These are phyloP conservation scores for Phyllopteryx taeniolatus DNA, from an alignment of 2,113 vertebrate species.

Conservation along the genomic window DNA sequence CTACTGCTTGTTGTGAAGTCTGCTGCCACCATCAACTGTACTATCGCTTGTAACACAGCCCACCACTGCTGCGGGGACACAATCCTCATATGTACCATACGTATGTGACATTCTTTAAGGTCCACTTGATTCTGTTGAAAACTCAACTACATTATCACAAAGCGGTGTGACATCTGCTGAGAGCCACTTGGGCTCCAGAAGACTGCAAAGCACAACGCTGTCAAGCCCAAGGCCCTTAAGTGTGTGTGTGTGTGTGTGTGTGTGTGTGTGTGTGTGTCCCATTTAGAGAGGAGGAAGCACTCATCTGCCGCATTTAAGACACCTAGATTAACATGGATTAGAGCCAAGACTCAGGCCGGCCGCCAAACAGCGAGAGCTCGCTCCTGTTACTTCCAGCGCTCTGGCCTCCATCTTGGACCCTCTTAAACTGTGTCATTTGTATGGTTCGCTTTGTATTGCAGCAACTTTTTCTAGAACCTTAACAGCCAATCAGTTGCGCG, in stretches of 20 bases:
- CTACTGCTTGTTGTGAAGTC: too few species aligned
- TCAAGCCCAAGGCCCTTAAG: constrained; percentile 49
- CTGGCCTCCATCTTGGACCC: constrained; percentile 15
- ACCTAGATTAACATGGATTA: constrained; percentile 75
- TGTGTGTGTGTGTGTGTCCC: constrained; percentile 60
- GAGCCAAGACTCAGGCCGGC: constrained; percentile 58
- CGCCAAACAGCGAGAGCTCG: constrained; percentile 57
- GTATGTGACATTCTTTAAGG: not conserved
- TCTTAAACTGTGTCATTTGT: not conserved
- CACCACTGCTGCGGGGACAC: too few species aligned
- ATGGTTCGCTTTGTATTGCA: not conserved
- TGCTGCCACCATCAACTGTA: too few species aligned
- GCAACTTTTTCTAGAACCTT: not conserved
- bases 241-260: constrained; percentile 45
- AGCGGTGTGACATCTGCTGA: constrained; percentile 16
- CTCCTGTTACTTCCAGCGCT: constrained; percentile 31
- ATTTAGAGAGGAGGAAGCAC: constrained; percentile 50
- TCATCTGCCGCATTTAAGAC: constrained; percentile 68
- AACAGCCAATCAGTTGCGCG: not conserved
- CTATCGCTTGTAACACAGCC: too few species aligned
- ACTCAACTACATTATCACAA: not conserved
- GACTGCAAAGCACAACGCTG: constrained; percentile 37
- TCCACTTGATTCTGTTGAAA: not conserved
- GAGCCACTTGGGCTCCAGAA: constrained; percentile 27
- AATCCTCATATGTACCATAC: too few species aligned